A percentile compares a stretch with the other conserved stretches of the same genome.
Conservation (phyloP, 2,888 invertebrate species). For the Stictocephala bisonia region DNA sequence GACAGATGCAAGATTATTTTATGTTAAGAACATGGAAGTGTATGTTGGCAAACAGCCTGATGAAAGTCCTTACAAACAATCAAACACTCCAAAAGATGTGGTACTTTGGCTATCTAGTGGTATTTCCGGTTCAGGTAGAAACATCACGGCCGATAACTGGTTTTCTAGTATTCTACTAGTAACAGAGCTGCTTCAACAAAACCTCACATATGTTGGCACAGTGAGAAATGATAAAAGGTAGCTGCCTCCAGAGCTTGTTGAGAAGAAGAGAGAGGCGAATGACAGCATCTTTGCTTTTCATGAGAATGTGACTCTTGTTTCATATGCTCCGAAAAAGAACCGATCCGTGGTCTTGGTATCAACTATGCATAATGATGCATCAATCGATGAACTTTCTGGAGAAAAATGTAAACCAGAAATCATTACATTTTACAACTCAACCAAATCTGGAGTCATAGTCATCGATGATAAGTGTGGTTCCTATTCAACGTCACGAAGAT, state of each 20-base stretch:
- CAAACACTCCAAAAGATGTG: conserved; percentile 14
- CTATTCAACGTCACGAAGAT: not conserved
- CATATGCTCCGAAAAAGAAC: conserved; percentile 22
- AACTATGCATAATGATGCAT: not conserved
- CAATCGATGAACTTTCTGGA: not conserved
- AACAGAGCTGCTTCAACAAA: not conserved
- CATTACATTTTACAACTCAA: too few species aligned
- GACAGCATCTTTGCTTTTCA: conserved; percentile 9
- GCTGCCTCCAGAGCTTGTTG: not conserved
- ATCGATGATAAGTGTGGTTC: not conserved
- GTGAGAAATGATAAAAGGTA: not conserved
- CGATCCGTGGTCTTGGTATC: conserved; percentile 2
- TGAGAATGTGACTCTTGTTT: conserved; percentile 1
- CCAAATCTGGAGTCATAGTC: too few species aligned
- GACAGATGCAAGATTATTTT: too few species aligned
- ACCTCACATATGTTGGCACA: not conserved
- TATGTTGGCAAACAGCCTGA: too few species aligned
- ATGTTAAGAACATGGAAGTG: too few species aligned
- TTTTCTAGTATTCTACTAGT: not conserved
- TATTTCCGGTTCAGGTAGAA: conserved; percentile 14
- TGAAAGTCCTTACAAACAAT: too few species aligned
- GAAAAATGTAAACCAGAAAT: conserved; percentile 8
- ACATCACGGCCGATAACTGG: too few species aligned
- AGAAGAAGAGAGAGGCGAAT: not conserved
- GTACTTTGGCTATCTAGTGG: conserved; percentile 10